Evolutionary conservation across 2,888 invertebrate genomes (phyloP).

Genomic region (Tinea trinotella): DNA sequence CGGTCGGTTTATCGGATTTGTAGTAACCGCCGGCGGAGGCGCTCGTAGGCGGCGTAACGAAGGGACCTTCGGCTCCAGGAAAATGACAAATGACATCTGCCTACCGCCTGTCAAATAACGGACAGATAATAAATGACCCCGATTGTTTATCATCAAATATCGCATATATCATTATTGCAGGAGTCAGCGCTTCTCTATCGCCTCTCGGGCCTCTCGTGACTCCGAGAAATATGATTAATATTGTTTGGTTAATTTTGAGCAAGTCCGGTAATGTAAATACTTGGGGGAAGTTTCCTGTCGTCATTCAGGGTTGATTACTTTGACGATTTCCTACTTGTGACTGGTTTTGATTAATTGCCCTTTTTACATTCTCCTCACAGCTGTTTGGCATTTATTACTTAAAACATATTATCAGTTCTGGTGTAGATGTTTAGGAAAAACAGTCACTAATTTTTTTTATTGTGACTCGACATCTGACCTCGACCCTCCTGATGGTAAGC

Average conservation of each 20-base stretch:
- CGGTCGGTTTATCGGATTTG: slow-evolving; percentile 49
- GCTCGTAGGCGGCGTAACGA: slow-evolving; percentile 65
- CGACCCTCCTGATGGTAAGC: too few relatives aligned
- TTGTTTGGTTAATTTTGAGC: slow-evolving; percentile 68
- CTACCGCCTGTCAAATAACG: slow-evolving; percentile 78
- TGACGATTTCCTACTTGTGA: slow-evolving; percentile 10
- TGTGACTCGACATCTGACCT: too few relatives aligned
- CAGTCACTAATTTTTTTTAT: too few relatives aligned
- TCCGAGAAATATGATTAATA: slow-evolving; percentile 62
- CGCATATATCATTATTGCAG: slow-evolving; percentile 72
- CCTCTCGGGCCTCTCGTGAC: slow-evolving; percentile 43
- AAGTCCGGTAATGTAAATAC: slow-evolving; percentile 53
- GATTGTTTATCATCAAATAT: slow-evolving; percentile 75
- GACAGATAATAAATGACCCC: slow-evolving; percentile 77
- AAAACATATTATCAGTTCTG: background rate
- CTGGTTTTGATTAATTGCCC: background rate
- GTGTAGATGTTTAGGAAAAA: too few relatives aligned
- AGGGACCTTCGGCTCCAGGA: slow-evolving; percentile 71
- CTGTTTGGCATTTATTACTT: background rate
- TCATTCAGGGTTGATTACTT: slow-evolving; percentile 53
- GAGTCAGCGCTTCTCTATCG: slow-evolving; percentile 48
- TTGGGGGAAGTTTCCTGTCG: slow-evolving; percentile 53
- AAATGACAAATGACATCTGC: slow-evolving; percentile 80
- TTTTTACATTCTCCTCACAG: background rate
- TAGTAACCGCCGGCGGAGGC: slow-evolving; percentile 63